Percentiles rank a stretch among this genome's conserved stretches.
Evolutionary conservation across 2,113 vertebrate genomes (phyloP).

Genomic region (Passerina amoena): DNA sequence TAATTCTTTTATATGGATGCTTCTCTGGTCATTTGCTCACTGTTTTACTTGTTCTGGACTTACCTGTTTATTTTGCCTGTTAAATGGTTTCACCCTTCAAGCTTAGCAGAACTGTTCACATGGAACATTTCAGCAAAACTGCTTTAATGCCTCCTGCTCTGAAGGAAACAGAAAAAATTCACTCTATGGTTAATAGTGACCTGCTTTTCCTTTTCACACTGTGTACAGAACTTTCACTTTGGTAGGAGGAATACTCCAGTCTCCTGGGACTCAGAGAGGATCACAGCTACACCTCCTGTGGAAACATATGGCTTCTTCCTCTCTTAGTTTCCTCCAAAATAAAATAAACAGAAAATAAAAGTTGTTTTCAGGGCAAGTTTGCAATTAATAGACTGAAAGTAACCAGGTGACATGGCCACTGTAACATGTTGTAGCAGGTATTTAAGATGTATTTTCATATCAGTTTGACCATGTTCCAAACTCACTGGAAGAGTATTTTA

Average conservation of each 20-base stretch:
- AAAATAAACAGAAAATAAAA: not conserved
- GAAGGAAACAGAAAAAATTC: not conserved
- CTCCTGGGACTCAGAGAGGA: not conserved
- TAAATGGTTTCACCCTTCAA: not conserved
- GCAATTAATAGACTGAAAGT: not conserved
- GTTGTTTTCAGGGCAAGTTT: not conserved
- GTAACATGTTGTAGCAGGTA: not conserved
- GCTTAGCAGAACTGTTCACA: not conserved
- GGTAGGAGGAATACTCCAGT: not conserved
- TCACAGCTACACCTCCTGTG: not conserved
- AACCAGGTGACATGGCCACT: not conserved
- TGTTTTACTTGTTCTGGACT: not conserved
- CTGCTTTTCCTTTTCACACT: not conserved
- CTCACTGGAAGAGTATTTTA: too few species aligned
- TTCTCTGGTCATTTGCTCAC: not conserved
- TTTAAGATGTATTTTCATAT: not conserved
- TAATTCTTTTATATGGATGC: not conserved
- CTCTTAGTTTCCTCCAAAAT: not conserved
- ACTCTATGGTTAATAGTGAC: not conserved
- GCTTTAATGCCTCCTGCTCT: not conserved
- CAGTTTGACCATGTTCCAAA: too few species aligned
- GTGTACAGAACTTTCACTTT: not conserved
- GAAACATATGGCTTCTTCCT: not conserved
- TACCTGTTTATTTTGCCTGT: not conserved
- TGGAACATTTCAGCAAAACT: not conserved